Evolutionary conservation across 2,888 invertebrate genomes (phyloP).

Genomic region (Frankliniella intonsa): DNA sequence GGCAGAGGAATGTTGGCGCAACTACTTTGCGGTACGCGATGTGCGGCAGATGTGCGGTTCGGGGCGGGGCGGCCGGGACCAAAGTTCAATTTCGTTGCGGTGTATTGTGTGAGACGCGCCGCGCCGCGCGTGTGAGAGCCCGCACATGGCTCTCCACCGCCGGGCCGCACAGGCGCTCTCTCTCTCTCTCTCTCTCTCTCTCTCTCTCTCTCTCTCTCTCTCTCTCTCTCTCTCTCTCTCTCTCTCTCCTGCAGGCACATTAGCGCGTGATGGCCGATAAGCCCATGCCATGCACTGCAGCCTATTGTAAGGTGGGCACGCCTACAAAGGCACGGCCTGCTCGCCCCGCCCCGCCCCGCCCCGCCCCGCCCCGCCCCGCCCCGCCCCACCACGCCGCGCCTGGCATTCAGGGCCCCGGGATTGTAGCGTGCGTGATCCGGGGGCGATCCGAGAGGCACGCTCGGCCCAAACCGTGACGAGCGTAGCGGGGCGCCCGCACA

Average conservation of each 20-base stretch:
- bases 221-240: background rate
- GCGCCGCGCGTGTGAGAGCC: constrained; percentile 12
- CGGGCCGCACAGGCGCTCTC: background rate
- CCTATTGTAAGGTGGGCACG: background rate
- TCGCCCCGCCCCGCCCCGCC: too few relatives aligned
- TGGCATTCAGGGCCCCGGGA: background rate
- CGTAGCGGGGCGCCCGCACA: background rate
- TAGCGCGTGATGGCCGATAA: constrained; percentile 6
- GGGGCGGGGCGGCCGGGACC: too few relatives aligned
- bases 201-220: background rate
- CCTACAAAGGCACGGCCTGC: too few relatives aligned
- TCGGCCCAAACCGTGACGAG: background rate
- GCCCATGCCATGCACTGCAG: background rate
- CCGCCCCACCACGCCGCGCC: too few relatives aligned
- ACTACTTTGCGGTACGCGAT: too few relatives aligned
- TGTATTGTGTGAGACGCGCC: constrained; percentile 6
- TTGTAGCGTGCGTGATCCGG: background rate
- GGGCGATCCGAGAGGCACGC: background rate
- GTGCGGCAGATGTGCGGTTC: too few relatives aligned
- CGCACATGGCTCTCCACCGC: constrained; percentile 6
- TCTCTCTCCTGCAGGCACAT: background rate
- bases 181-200: background rate
- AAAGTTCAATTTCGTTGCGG: constrained; percentile 17
- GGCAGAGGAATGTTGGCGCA: too few relatives aligned
- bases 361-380: too few relatives aligned